A percentile compares a stretch with the other conserved stretches of the same genome.
phyloP scores from a whole-genome alignment of 2,888 invertebrate genomes.

The Anorthoa munda region DNA sequence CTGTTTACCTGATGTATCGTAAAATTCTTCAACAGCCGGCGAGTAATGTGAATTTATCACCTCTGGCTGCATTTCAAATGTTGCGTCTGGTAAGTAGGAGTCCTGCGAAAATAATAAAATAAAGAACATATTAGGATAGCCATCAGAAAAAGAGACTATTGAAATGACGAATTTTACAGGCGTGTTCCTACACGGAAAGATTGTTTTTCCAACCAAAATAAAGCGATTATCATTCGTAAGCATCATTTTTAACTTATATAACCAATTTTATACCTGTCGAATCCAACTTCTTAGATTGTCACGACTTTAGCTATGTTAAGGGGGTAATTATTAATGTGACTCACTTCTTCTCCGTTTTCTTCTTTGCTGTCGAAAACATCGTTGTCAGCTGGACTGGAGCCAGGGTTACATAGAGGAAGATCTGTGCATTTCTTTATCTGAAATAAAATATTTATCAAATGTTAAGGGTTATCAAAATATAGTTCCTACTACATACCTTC shows the following conservation, averaged over 20 bases:
- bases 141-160: too few species aligned
- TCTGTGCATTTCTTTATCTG: slow-evolving; percentile 83
- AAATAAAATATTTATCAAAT: not conserved
- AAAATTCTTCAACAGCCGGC: slow-evolving; percentile 73
- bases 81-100: slow-evolving; percentile 79
- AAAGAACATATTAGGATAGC: too few species aligned
- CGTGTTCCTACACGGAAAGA: too few species aligned
- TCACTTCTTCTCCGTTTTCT: slow-evolving; percentile 68
- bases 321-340: slow-evolving; percentile 19
- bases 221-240: too few species aligned
- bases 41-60: slow-evolving; percentile 65
- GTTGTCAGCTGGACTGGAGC: slow-evolving; percentile 57
- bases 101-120: slow-evolving; percentile 64
- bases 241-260: too few species aligned
- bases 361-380: slow-evolving; percentile 70
- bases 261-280: too few species aligned
- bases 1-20: slow-evolving; percentile 71
- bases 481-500: too few species aligned
- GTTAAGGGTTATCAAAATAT: too few species aligned
- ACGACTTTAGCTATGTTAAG: too few species aligned
- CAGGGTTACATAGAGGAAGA: slow-evolving; percentile 74
- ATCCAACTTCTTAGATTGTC: too few species aligned
- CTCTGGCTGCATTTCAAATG: slow-evolving; percentile 81
- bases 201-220: too few species aligned
- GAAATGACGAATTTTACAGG: too few species aligned